These are phyloP conservation scores for Cheilosia vernalis DNA, from an alignment of 2,888 invertebrate species.

Conservation along the genomic window DNA sequence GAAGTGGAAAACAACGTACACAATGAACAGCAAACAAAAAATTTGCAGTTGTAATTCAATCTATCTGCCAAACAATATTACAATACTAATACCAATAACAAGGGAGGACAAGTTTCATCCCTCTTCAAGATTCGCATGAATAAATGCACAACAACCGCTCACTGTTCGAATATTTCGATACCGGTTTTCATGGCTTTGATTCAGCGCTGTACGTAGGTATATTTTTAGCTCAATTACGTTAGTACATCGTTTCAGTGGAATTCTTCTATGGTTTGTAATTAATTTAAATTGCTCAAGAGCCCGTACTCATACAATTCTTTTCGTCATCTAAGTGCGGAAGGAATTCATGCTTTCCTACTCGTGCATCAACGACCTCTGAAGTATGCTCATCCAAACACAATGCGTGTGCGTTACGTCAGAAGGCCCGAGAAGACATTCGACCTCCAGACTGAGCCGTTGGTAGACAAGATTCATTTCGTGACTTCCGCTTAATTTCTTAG, in stretches of 20 bases:
- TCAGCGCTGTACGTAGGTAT: constrained; percentile 13
- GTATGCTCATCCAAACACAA: constrained; percentile 23
- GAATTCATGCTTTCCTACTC: constrained; percentile 1
- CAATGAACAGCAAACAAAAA: constrained; percentile 23
- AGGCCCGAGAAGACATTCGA: background rate
- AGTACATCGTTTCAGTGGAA: constrained; percentile 51
- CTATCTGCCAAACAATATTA: constrained; percentile 45
- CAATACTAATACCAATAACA: constrained; percentile 39
- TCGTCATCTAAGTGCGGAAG: constrained; percentile 62
- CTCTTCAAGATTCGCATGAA: constrained; percentile 48
- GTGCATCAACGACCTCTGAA: constrained; percentile 40
- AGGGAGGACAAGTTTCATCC: constrained; percentile 41
- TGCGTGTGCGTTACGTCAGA: constrained; percentile 1
- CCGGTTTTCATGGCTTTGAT: constrained; percentile 50
- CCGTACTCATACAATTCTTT: constrained; percentile 26
- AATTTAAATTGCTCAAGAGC: constrained; percentile 64
- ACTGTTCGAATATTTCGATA: constrained; percentile 29
- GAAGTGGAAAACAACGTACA: constrained; percentile 65
- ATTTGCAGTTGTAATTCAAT: constrained; percentile 43
- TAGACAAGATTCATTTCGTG: constrained; percentile 56
- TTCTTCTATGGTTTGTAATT: constrained; percentile 58
- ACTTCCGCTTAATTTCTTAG: constrained; percentile 53
- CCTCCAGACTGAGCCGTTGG: background rate
- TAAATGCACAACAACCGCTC: constrained; percentile 60
- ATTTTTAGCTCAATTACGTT: constrained; percentile 55